Base-by-base conservation (phyloP, 2,888 invertebrate species). In the Troides aeacus region DNA sequence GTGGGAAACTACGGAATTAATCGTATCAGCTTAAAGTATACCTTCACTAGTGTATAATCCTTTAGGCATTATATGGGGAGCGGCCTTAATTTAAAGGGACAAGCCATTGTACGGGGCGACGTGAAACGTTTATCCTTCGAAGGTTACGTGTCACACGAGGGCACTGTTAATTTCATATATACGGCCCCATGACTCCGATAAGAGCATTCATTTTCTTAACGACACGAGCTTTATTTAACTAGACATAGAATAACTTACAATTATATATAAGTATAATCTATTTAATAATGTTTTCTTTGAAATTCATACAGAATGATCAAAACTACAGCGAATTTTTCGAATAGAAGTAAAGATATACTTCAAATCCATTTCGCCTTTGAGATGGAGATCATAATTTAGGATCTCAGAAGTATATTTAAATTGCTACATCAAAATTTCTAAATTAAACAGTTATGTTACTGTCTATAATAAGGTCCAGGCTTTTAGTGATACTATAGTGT, bases 51-150 rank as follows among this genome's bases (percentile, higher is more conserved):
- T 60, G 24, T 67, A 70, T 70, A 70, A 70, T 66, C 70, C 70
- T 67, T 64, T 70, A 60, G 65, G 60, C 61, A 42, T 70, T 70
- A 66, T 64, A 69, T 61, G 66, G 63, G 81, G 81, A 79, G 81
- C 77, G 83, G 79, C 78, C 84, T 85, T 89, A 89, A 88, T 89
- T 89, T 84, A 84, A 82, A 88, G 86, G 89, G 88, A 84, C 86
- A 81, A 77, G 76, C 84, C 74, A 86, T 89, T 86, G 86, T 87
- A 87, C 79, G 82, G 84, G 84, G 85, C 85, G 87, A 82, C 87
- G 87, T 80, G 82, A 66, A 81, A 84, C 84, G 81, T 82, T 84
- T 82, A 84, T 83, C 86, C 87, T 82, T 78, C 75, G 79, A 76
- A 87, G 86, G 88, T 89, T 89, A 86, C 85, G 82, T 83, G 80